A percentile compares a stretch with the other conserved stretches of the same genome.
Conservation (phyloP, 2,888 invertebrate species). For the Ceriagrion tenellum region DNA sequence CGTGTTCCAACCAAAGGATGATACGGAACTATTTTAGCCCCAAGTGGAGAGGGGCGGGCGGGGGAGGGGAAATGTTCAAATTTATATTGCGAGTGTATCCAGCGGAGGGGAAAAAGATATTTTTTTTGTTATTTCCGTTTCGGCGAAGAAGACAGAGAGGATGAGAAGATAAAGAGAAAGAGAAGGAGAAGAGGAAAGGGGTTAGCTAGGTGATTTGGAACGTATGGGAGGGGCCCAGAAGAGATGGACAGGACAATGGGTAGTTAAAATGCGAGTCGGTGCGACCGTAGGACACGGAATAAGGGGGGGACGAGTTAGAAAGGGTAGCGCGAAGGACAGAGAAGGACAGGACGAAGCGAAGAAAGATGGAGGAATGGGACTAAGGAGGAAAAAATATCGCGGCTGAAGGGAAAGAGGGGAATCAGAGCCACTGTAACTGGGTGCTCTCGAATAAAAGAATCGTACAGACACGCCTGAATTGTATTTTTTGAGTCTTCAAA, state of each 20-base stretch:
- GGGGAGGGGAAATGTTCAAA: not conserved
- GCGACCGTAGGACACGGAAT: not conserved
- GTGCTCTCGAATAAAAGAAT: not conserved
- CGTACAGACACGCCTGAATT: too few species aligned
- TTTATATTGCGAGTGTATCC: not conserved
- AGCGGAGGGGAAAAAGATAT: not conserved
- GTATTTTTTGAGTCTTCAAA: too few species aligned
- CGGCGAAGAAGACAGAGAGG: not conserved
- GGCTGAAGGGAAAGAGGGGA: not conserved
- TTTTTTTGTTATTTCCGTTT: not conserved
- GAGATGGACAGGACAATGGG: conserved; percentile 61
- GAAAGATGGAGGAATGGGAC: not conserved
- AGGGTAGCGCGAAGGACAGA: not conserved
- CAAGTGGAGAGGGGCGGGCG: too few species aligned
- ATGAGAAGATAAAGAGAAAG: not conserved
- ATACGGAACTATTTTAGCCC: not conserved
- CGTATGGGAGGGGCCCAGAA: not conserved
- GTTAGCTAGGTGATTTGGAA: not conserved
- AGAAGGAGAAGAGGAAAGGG: not conserved
- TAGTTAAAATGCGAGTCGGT: conserved; percentile 56
- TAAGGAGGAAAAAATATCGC: too few species aligned
- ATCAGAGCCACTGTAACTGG: not conserved
- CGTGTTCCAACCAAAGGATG: not conserved
- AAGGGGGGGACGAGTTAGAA: not conserved
- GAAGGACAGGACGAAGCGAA: not conserved